Base-by-base conservation (phyloP, 2,113 vertebrate species). In the Chelonoidis abingdonii region DNA sequence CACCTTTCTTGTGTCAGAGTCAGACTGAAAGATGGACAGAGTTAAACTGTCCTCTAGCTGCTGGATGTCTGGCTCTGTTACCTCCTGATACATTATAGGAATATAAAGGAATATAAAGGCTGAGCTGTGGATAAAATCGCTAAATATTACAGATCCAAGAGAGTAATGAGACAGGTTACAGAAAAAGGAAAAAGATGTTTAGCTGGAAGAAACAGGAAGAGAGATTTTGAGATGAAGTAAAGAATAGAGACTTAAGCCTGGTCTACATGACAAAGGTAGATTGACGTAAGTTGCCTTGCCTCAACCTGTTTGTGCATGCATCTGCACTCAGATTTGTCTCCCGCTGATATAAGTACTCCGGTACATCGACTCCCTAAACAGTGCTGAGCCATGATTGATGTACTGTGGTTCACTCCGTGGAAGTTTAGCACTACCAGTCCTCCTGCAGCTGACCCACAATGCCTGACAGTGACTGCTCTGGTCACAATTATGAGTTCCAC, bases 31-130 rank as follows among this genome's bases (percentile, higher is more conserved):
- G 29, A 17, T 25, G 75, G 75, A 84, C 14, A 85, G 49, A 10
- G 65, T 6, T 19, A 76, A 5, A 17, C 93, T 87, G 16, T 41
- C 78, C 47, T 53, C 16, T 78, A 57, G 82, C 13, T 52, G 3
- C 41, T 89, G 29, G 12, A 65, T 86, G 65, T 56, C 47, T 89
- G 5, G 0, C 0, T 24, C 12, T 41, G 13, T 56, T 80, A 59
- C 16, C 89, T n/a, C 38, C 69, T 92, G 57, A 53, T 8, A 81
- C 76, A 86, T 86, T 91, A 52, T 8, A 75, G 80, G 88, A 90
- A 72, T 57, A 50, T 47, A 27, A 89, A 89, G 27, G 65, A 90
- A 72, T 57, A 50, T 47, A 27, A 87, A 89, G 27, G 65, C 91
- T 91, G 59, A 57, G 47, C 41, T 92, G 41, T 82, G 38, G 47